Percentiles rank a stretch among this genome's conserved stretches.
phyloP scores from a whole-genome alignment of 2,113 vertebrate species.

The Lampris megalopsis region DNA sequence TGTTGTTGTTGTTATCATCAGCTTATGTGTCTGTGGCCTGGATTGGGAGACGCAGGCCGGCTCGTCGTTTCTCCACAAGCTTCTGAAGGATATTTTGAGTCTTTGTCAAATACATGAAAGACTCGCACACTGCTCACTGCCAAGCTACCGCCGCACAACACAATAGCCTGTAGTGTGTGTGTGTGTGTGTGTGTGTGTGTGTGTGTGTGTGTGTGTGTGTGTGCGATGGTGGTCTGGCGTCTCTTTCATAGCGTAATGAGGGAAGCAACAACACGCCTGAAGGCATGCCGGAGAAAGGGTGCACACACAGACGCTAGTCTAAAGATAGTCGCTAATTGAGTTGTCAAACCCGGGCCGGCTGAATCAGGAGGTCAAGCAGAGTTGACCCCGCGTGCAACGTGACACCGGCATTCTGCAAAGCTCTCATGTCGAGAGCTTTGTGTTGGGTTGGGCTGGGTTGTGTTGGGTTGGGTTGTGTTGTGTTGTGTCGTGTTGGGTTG shows the following conservation, averaged over 20 bases:
- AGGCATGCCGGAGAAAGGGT: constrained; percentile 69
- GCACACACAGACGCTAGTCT: constrained; percentile 56
- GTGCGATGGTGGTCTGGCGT: constrained; percentile 71
- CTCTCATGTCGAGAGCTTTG: too few relatives aligned
- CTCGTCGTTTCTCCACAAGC: constrained; percentile 51
- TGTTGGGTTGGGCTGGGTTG: too few relatives aligned
- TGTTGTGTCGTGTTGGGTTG: too few relatives aligned
- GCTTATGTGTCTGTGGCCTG: too few relatives aligned
- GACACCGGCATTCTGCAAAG: not conserved
- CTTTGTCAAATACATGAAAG: constrained; percentile 41
- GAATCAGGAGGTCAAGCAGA: constrained; percentile 69
- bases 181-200: constrained; percentile 4
- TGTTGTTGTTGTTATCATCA: too few relatives aligned
- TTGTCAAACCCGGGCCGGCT: constrained; percentile 59
- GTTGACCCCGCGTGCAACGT: constrained; percentile 51
- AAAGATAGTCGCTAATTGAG: constrained; percentile 67
- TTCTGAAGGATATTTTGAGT: constrained; percentile 55
- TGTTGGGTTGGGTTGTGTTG: too few relatives aligned
- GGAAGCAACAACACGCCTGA: constrained; percentile 78
- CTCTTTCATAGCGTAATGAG: constrained; percentile 75
- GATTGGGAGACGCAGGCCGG: not conserved
- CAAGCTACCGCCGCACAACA: constrained; percentile 36
- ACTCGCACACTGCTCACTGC: constrained; percentile 49
- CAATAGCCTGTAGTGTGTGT: constrained; percentile 64
- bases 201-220: constrained; percentile 8